Evolutionary conservation across 2,888 invertebrate genomes (phyloP), one percentile per base, ranked within the genome.

Genomic region (Aphidoletes aphidimyza): DNA sequence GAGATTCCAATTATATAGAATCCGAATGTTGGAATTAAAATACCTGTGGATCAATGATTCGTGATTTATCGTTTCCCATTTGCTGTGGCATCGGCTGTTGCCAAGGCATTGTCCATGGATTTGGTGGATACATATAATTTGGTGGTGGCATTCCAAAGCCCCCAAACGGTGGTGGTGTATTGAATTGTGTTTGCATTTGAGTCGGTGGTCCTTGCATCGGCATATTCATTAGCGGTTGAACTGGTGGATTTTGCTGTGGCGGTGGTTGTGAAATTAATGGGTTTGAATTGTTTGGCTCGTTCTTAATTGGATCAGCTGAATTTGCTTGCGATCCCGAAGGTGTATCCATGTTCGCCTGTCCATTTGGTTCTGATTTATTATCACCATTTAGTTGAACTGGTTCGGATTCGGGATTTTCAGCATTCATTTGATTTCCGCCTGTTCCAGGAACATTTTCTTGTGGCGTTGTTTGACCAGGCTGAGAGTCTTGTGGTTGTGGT

Each of bases 91-190:
- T 37, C 17, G 83, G 85, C 39, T 83, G 85, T n/a, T 88, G 89
- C 89, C 89, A 89, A 0, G 89, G 89, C 86, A 90, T 87, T 19
- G 89, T 89, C 91, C 91, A 91, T 0, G 89, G 89, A 0, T 88
- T 87, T 36, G 88, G 85, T 54, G 86, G 85, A 85, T 85, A 86
- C 0, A 85, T 88, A 86, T 88, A 90, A 36, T 93, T 93, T 34
- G 94, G 94, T 14, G 95, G 94, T 5, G 94, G 95, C 92, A 95
- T 93, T 0, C 93, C 93, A 87, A 93, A 93, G 14, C 84, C 85
- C 39, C 26, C 47, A 54, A 85, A 84, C 42, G 84, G 86, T 78
- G 49, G 84, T 19, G 84, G 69, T 30, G 69, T 47, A 9, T 54
- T 47, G 37, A 34, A 37, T 45, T 84, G 84, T 47, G 49, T 69